These are phyloP conservation scores for Eurytemora carolleeae DNA, from an alignment of 1,140 invertebrate species.

Conservation along the genomic window DNA sequence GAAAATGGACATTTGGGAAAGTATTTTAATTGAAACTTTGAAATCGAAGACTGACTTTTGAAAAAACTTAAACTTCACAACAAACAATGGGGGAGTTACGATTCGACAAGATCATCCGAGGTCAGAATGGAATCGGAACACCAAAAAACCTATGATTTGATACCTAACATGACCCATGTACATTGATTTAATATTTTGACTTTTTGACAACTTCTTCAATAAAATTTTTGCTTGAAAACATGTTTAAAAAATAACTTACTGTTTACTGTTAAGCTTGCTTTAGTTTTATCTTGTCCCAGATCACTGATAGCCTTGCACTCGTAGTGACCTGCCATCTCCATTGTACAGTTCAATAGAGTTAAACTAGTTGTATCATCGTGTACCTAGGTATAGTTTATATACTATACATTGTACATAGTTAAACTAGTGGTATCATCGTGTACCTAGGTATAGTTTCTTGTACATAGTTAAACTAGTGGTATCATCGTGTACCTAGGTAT, in stretches of 20 bases:
- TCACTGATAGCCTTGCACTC: slow-evolving; percentile 69
- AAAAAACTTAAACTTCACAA: too few species aligned
- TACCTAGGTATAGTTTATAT: not conserved
- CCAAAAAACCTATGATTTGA: too few species aligned
- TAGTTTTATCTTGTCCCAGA: slow-evolving; percentile 48
- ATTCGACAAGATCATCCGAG: too few species aligned
- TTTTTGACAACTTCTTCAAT: too few species aligned
- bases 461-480: slow-evolving; percentile 3
- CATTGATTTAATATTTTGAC: too few species aligned
- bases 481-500: slow-evolving; percentile 3
- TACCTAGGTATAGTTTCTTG: not conserved
- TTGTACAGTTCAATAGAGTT: slow-evolving; percentile 3
- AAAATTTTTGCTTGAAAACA: too few species aligned
- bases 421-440: slow-evolving; percentile 4
- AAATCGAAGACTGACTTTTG: too few species aligned
- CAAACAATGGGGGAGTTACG: too few species aligned
- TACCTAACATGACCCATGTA: too few species aligned
- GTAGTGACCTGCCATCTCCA: slow-evolving; percentile 48
- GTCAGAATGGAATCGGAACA: too few species aligned
- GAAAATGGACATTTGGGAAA: too few species aligned
- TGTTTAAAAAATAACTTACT: slow-evolving; percentile 15
- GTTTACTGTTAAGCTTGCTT: slow-evolving; percentile 28
- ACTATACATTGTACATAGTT: slow-evolving; percentile 2
- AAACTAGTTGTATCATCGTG: slow-evolving; percentile 4
- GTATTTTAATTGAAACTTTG: too few species aligned